Evolutionary conservation across 2,797 vertebrate genomes (phyloP).

Genomic region (Rhyacichthys aspro): DNA sequence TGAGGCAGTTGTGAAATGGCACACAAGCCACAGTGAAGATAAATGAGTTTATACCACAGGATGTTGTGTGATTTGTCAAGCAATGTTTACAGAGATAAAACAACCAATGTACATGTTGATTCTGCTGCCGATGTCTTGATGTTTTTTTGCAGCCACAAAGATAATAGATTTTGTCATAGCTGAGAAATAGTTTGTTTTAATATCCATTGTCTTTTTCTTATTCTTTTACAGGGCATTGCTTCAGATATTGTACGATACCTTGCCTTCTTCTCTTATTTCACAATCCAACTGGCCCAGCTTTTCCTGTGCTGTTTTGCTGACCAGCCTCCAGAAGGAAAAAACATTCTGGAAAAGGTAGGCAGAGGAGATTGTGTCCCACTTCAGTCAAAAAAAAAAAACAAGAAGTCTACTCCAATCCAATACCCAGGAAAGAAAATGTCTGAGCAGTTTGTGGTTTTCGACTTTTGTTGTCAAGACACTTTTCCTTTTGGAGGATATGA

Average conservation of each 20-base stretch:
- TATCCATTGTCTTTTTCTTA: conserved; percentile 12
- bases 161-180: conserved; percentile 12
- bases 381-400: conserved; percentile 38
- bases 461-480: conserved; percentile 58
- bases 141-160: conserved; percentile 30
- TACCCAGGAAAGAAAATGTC: conserved; percentile 45
- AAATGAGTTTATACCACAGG: conserved; percentile 44
- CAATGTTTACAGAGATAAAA: conserved; percentile 31
- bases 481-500: conserved; percentile 70
- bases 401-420: conserved; percentile 9
- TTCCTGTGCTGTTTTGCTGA: conserved; percentile 90
- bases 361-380: conserved; percentile 52
- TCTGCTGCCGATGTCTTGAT: conserved; percentile 5
- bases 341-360: conserved; percentile 78
- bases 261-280: conserved; percentile 84
- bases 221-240: conserved; percentile 80
- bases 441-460: conserved; percentile 64
- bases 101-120: conserved; percentile 15
- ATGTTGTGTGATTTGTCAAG: conserved; percentile 57
- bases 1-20: conserved; percentile 42
- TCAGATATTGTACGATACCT: conserved; percentile 82
- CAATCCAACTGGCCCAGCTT: conserved; percentile 85
- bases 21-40: conserved; percentile 39
- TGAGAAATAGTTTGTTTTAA: conserved; percentile 5
- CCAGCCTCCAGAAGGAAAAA: conserved; percentile 82